These are phyloP conservation scores for Antheraea mylitta DNA, from an alignment of 1,140 invertebrate species.

Conservation along the genomic window DNA sequence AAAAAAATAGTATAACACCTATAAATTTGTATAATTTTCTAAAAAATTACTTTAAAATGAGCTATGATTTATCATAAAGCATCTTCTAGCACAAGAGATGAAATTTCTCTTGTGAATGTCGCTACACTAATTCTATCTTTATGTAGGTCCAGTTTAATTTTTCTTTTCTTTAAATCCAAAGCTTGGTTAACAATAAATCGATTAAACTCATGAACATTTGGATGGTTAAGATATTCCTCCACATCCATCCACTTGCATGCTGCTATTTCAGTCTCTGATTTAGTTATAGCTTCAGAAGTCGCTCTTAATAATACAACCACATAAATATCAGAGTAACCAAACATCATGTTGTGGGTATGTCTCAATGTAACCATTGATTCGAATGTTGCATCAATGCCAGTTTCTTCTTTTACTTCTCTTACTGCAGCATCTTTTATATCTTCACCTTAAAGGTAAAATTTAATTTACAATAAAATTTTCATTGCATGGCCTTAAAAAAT, in stretches of 20 bases:
- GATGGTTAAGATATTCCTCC: constrained; percentile 85
- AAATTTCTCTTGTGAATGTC: constrained; percentile 46
- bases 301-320: constrained; percentile 87
- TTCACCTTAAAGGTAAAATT: constrained; percentile 82
- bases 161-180: constrained; percentile 81
- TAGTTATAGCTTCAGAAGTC: constrained; percentile 81
- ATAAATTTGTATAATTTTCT: not conserved
- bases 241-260: constrained; percentile 92
- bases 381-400: constrained; percentile 88
- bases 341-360: constrained; percentile 84
- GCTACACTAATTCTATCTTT: constrained; percentile 43
- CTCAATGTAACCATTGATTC: constrained; percentile 87
- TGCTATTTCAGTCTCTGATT: constrained; percentile 87
- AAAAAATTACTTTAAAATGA: too few species aligned
- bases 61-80: not conserved
- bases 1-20: not conserved
- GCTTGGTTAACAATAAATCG: constrained; percentile 83
- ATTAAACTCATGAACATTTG: constrained; percentile 87
- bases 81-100: constrained; percentile 54
- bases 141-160: constrained; percentile 77
- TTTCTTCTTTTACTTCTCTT: constrained; percentile 94
- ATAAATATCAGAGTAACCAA: constrained; percentile 93
- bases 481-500: too few species aligned
- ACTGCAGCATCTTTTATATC: constrained; percentile 88
- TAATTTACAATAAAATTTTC: not conserved